These are phyloP conservation scores for Gouania willdenowi DNA, from an alignment of 2,797 vertebrate species.

Conservation along the genomic window DNA sequence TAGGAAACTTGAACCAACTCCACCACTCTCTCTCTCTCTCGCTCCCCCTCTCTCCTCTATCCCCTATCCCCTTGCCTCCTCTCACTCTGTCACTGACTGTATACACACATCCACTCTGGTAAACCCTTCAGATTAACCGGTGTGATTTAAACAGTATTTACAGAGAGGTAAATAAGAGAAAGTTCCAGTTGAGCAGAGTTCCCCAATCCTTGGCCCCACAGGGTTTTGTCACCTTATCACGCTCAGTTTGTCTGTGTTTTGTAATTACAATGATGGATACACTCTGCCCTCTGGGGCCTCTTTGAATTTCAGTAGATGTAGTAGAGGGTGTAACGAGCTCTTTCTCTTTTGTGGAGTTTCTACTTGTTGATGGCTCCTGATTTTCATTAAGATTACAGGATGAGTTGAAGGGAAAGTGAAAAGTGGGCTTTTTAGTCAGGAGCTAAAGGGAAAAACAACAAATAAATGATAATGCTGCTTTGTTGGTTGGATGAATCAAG, in stretches of 20 bases:
- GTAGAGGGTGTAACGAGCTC: slow-evolving; percentile 3
- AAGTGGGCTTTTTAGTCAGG: background rate
- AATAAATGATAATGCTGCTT: background rate
- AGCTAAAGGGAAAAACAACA: background rate
- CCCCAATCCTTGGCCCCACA: slow-evolving; percentile 14
- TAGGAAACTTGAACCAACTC: slow-evolving; percentile 41
- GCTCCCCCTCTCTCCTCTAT: slow-evolving; percentile 1
- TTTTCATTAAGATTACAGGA: slow-evolving; percentile 7
- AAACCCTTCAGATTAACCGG: slow-evolving; percentile 59
- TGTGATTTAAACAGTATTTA: slow-evolving; percentile 60
- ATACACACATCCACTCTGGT: slow-evolving; percentile 24
- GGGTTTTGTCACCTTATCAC: slow-evolving; percentile 45
- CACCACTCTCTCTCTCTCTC: slow-evolving; percentile 16
- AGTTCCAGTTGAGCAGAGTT: slow-evolving; percentile 49
- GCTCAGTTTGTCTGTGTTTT: slow-evolving; percentile 20
- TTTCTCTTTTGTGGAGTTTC: background rate
- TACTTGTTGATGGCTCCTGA: background rate
- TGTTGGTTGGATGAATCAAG: background rate
- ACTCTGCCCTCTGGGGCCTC: background rate
- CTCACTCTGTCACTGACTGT: slow-evolving; percentile 11
- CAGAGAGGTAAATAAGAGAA: slow-evolving; percentile 55
- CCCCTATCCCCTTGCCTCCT: background rate
- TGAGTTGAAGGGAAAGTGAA: background rate
- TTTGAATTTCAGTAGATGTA: slow-evolving; percentile 5
- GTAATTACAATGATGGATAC: slow-evolving; percentile 35